Evolutionary conservation across 1,140 invertebrate genomes (phyloP).

Genomic region (Trypoxylus dichotomus): DNA sequence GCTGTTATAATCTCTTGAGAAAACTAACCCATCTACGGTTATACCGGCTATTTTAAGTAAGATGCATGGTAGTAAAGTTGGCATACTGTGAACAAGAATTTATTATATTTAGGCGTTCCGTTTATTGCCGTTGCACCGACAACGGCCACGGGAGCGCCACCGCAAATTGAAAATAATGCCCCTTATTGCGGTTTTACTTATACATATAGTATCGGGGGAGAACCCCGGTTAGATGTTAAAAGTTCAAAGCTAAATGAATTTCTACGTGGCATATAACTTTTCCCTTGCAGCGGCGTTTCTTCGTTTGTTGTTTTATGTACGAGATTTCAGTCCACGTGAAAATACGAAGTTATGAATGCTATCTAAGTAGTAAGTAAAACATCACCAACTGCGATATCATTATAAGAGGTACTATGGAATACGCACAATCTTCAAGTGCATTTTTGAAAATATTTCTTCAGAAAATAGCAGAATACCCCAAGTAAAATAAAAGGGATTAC

Average conservation of each 20-base stretch:
- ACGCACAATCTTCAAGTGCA: no score
- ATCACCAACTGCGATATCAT: no score
- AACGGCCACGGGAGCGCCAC: background rate
- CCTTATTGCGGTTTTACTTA: background rate
- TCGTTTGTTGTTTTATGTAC: background rate
- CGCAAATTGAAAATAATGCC: background rate
- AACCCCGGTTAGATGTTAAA: background rate
- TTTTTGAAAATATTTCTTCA: no score
- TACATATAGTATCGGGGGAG: background rate
- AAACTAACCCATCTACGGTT: background rate
- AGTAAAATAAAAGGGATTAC: no score
- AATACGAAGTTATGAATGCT: no score
- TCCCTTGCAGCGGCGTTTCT: no score
- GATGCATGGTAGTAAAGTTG: background rate
- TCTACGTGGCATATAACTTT: background rate
- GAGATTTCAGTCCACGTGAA: no score
- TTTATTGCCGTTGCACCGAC: background rate
- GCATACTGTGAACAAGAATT: background rate
- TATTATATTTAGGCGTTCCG: background rate
- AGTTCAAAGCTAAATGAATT: background rate
- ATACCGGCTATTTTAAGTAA: background rate
- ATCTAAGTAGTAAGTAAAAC: no score
- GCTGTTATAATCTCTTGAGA: background rate
- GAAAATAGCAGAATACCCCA: no score
- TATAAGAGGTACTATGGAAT: no score